Percentiles rank a stretch among this genome's conserved stretches.
These are phyloP conservation scores for Hirtodrosophila confusa DNA, from an alignment of 2,888 invertebrate species.

Conservation along the genomic window DNA sequence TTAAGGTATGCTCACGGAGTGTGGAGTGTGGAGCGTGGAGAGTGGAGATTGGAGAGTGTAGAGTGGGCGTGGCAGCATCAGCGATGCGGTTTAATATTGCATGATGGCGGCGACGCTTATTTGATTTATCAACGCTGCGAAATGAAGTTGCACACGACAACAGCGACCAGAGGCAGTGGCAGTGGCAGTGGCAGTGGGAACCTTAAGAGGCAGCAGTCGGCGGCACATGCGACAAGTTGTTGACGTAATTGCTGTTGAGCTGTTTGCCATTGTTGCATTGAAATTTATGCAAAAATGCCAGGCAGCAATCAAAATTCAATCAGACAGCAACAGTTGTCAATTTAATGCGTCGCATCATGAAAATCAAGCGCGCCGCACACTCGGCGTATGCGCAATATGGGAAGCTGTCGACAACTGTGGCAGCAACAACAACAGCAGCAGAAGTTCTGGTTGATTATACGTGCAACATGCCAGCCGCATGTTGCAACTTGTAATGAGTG, in stretches of 20 bases:
- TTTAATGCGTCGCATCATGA: conserved; percentile 36
- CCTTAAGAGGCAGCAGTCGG: not conserved
- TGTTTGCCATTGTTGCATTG: conserved; percentile 44
- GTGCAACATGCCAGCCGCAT: conserved; percentile 40
- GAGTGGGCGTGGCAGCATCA: conserved; percentile 22
- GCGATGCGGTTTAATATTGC: conserved; percentile 57
- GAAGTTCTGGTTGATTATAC: conserved; percentile 28
- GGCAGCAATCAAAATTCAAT: conserved; percentile 71
- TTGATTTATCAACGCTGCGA: conserved; percentile 72
- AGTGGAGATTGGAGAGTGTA: no score
- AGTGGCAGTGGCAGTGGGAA: not conserved
- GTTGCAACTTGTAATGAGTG: conserved; percentile 42
- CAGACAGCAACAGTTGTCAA: conserved; percentile 78
- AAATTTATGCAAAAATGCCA: conserved; percentile 58
- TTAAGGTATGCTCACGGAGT: conserved; percentile 46
- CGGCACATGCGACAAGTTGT: conserved; percentile 34
- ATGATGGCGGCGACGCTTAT: conserved; percentile 69
- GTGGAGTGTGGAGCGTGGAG: not conserved
- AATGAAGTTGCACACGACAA: conserved; percentile 61
- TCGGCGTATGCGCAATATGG: conserved; percentile 60
- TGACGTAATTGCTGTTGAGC: conserved; percentile 48
- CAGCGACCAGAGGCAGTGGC: not conserved
- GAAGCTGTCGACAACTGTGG: conserved; percentile 9
- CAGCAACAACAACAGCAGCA: not conserved
- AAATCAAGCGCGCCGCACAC: conserved; percentile 4